Evolutionary conservation across 1,140 invertebrate species (phyloP).

Genomic region (Drosophila willistoni): DNA sequence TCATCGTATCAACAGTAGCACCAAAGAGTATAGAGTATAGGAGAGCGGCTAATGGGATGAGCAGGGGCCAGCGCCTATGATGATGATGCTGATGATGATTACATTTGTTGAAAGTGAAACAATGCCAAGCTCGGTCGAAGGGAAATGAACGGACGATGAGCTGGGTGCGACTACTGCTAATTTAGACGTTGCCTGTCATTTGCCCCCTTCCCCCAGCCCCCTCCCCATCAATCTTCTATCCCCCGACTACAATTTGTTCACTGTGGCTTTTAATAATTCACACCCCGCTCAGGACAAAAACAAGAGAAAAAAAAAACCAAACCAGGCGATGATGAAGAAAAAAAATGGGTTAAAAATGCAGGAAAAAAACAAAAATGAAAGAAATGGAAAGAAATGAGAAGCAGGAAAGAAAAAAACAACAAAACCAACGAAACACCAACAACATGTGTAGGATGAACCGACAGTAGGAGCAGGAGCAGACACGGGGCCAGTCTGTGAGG

Average conservation of each 20-base stretch:
- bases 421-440: constrained; percentile 50
- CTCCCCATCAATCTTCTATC: background rate
- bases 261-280: constrained; percentile 79
- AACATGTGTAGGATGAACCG: constrained; percentile 44
- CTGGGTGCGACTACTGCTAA: constrained; percentile 53
- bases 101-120: constrained; percentile 74
- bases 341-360: constrained; percentile 70
- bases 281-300: constrained; percentile 57
- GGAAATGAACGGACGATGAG: background rate
- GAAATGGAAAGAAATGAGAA: constrained; percentile 5
- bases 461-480: constrained; percentile 17
- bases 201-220: background rate
- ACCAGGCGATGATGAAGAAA: constrained; percentile 20
- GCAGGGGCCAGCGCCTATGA: constrained; percentile 32
- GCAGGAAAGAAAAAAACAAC: constrained; percentile 3
- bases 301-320: background rate
- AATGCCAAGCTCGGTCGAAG: constrained; percentile 32
- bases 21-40: background rate
- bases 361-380: background rate
- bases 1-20: constrained; percentile 4
- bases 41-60: background rate
- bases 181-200: constrained; percentile 61
- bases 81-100: constrained; percentile 61
- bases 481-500: constrained; percentile 10
- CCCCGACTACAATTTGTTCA: background rate